These are phyloP conservation scores for Harpagifer antarcticus DNA, from an alignment of 2,797 vertebrate species.

Conservation along the genomic window DNA sequence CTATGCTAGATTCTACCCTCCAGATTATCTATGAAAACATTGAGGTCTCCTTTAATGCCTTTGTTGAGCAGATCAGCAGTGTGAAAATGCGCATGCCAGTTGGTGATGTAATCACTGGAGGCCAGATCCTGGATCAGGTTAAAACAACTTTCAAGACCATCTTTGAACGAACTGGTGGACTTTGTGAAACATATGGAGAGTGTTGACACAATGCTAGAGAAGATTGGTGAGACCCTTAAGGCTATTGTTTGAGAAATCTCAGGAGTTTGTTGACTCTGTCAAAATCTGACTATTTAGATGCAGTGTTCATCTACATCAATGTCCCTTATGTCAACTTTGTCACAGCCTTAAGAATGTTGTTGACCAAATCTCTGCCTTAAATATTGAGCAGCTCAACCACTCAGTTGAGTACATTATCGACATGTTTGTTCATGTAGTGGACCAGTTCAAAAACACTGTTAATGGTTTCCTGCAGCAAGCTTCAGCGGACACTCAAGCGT, in stretches of 20 bases:
- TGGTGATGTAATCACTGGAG: conserved; percentile 74
- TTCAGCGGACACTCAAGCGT: conserved; percentile 71
- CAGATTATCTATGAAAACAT: conserved; percentile 59
- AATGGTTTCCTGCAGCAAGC: conserved; percentile 73
- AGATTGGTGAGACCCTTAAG: conserved; percentile 78
- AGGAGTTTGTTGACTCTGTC: conserved; percentile 81
- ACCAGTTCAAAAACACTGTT: conserved; percentile 70
- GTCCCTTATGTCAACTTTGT: conserved; percentile 52
- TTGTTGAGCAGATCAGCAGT: conserved; percentile 81
- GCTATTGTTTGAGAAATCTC: conserved; percentile 76
- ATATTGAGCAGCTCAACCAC: conserved; percentile 22
- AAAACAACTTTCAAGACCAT: conserved; percentile 67
- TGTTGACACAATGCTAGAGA: conserved; percentile 82
- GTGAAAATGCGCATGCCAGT: conserved; percentile 79
- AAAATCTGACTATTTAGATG: conserved; percentile 81
- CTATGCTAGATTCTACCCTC: conserved; percentile 67
- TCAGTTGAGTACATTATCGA: conserved; percentile 43
- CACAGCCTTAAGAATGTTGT: conserved; percentile 66
- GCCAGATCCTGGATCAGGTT: conserved; percentile 74
- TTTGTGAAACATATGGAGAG: conserved; percentile 80
- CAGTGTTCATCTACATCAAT: conserved; percentile 64
- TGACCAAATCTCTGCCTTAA: conserved; percentile 67
- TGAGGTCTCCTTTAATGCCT: conserved; percentile 74
- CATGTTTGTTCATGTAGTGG: conserved; percentile 55
- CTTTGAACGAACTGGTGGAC: conserved; percentile 69